Percentiles rank a stretch among this genome's conserved stretches.
Conservation (phyloP, 2,797 vertebrate genomes). For the Dermochelys coriacea region DNA sequence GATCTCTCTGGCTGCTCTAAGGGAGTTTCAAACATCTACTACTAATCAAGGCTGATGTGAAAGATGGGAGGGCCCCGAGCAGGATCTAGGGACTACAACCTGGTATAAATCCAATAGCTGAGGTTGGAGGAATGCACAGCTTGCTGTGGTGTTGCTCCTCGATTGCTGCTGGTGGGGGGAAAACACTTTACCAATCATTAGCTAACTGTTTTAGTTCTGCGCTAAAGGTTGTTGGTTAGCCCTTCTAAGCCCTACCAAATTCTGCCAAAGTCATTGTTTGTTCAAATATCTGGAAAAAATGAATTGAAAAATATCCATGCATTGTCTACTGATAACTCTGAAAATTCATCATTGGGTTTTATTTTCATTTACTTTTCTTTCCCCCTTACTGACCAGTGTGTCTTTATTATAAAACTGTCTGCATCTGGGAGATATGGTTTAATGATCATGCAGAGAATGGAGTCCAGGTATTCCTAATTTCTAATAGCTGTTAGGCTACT, state of each 20-base stretch:
- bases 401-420: neutral
- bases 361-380: neutral
- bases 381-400: neutral
- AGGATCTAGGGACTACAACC: neutral
- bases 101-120: neutral
- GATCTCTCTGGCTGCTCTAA: neutral
- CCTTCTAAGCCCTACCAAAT: neutral
- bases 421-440: neutral
- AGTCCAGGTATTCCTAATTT: neutral
- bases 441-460: neutral
- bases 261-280: neutral
- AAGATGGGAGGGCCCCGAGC: neutral
- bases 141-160: rapidly evolving
- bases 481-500: neutral
- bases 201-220: no score
- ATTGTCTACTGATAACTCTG: neutral
- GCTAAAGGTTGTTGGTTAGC: neutral
- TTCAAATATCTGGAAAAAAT: neutral
- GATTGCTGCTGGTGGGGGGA: rapidly evolving
- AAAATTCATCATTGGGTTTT: neutral
- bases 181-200: neutral
- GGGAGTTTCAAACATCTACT: neutral
- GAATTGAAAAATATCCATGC: no score
- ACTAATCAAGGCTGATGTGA: neutral
- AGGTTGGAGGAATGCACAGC: neutral